Evolutionary conservation across 2,888 invertebrate species (phyloP).

Genomic region (Andricus curvator): DNA sequence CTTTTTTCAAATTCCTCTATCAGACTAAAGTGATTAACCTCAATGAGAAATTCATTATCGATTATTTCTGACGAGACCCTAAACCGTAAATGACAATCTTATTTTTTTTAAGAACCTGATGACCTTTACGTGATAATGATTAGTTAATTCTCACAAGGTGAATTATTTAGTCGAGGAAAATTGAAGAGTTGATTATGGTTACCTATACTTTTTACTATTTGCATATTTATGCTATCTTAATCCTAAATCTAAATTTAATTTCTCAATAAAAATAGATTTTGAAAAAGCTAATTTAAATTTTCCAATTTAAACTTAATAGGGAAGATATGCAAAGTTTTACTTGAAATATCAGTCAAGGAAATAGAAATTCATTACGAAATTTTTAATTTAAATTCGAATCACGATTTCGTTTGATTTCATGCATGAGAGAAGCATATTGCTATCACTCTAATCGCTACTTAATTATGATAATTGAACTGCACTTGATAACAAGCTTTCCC

Average conservation of each 20-base stretch:
- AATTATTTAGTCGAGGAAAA: neutral
- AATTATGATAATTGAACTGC: constrained; percentile 34
- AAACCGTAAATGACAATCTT: neutral
- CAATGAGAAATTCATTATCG: neutral
- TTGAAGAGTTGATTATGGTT: neutral
- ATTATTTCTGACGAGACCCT: neutral
- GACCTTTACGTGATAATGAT: neutral
- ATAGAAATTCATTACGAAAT: neutral
- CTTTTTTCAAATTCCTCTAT: neutral
- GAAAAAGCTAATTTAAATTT: neutral
- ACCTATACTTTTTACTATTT: neutral
- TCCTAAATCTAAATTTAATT: neutral
- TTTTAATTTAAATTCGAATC: neutral
- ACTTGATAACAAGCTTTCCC: constrained; percentile 19
- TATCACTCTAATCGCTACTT: constrained; percentile 13
- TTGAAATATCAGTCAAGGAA: neutral
- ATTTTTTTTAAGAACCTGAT: neutral
- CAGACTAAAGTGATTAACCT: neutral
- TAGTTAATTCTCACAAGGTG: neutral
- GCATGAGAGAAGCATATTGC: neutral
- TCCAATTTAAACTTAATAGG: neutral
- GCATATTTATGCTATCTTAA: neutral
- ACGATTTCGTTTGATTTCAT: neutral
- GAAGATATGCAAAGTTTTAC: neutral
- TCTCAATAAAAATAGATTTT: neutral